phyloP scores from a whole-genome alignment of 2,888 invertebrate genomes.

The Ethmia dodecea region DNA sequence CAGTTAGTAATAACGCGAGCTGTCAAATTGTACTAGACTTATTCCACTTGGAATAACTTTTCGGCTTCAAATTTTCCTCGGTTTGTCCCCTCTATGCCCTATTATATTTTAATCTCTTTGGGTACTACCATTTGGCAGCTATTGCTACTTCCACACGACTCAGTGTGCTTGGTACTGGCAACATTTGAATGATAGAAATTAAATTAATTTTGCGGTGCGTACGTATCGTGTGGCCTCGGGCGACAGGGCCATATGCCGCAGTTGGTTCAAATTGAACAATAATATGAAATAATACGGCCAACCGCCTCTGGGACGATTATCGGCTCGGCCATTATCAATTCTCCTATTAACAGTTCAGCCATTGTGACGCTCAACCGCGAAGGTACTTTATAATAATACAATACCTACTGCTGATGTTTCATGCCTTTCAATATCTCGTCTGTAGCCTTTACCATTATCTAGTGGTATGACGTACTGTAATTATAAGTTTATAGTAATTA shows the following conservation, averaged over 20 bases:
- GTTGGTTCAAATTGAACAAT: constrained; percentile 29
- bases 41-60: no score
- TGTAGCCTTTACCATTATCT: no score
- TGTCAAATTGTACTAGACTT: no score
- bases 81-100: no score
- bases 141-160: neutral
- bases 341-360: constrained; percentile 32
- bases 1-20: no score
- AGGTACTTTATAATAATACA: no score
- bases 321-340: constrained; percentile 9
- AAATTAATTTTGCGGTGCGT: constrained; percentile 65
- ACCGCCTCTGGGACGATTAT: constrained; percentile 35
- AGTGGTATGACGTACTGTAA: no score
- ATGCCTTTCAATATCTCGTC: neutral
- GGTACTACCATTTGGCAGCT: no score
- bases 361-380: constrained; percentile 17
- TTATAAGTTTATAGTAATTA: no score
- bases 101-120: no score
- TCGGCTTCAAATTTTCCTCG: no score
- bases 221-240: constrained; percentile 46
- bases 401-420: neutral
- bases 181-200: constrained; percentile 45
- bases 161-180: constrained; percentile 20
- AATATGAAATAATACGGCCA: constrained; percentile 35
- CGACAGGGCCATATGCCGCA: constrained; percentile 48